These are phyloP conservation scores for Solea solea DNA, from an alignment of 2,113 vertebrate genomes.

Conservation along the genomic window DNA sequence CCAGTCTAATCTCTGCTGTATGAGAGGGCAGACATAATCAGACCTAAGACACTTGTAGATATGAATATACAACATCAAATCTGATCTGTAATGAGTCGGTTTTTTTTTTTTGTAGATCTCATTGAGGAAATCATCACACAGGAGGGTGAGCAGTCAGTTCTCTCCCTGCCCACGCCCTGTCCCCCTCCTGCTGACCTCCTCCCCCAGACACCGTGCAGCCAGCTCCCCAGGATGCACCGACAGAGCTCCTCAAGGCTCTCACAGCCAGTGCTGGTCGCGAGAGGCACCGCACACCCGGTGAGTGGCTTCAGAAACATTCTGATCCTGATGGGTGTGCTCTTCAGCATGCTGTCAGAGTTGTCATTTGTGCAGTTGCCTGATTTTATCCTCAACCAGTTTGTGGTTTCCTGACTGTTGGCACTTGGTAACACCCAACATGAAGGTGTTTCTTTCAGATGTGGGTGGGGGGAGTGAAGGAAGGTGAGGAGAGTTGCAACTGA, in stretches of 20 bases:
- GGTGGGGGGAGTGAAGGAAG: too few species aligned
- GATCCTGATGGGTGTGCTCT: too few species aligned
- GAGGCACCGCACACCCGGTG: conserved; percentile 69
- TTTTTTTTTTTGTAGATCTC: conserved; percentile 72
- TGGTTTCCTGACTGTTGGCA: conserved; percentile 9
- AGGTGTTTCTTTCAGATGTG: conserved; percentile 2
- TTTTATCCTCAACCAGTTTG: background rate
- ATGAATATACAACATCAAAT: too few species aligned
- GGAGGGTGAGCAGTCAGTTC: conserved; percentile 26
- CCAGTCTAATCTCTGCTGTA: too few species aligned
- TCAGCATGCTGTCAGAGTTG: background rate
- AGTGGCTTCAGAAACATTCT: background rate
- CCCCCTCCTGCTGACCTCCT: conserved; percentile 52
- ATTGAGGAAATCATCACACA: conserved; percentile 80
- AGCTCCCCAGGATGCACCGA: conserved; percentile 3
- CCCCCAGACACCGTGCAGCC: background rate
- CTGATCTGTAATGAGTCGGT: too few species aligned
- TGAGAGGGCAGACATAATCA: too few species aligned
- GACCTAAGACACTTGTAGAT: too few species aligned
- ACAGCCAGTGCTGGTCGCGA: conserved; percentile 69
- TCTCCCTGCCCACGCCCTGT: conserved; percentile 68
- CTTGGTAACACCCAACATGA: too few species aligned
- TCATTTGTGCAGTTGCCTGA: background rate
- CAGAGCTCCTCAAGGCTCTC: conserved; percentile 8
- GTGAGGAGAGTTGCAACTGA: too few species aligned